A percentile compares a stretch with the other conserved stretches of the same genome.
Evolutionary conservation across 2,888 invertebrate genomes (phyloP).

Genomic region (Ecdyonurus torrentis): DNA sequence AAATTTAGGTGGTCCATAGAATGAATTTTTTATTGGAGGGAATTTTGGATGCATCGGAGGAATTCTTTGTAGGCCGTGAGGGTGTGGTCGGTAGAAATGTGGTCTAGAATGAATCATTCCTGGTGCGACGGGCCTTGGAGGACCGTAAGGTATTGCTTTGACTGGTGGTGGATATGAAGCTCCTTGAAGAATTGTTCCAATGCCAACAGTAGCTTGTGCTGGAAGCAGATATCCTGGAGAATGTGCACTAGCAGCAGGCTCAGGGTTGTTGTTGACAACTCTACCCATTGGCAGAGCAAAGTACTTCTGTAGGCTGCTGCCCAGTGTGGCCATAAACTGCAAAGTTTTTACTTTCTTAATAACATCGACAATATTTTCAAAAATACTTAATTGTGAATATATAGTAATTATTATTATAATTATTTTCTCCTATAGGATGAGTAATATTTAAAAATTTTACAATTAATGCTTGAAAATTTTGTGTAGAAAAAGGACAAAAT

Average conservation of each 20-base stretch:
- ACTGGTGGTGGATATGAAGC: background rate
- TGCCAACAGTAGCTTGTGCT: background rate
- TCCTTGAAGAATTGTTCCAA: background rate
- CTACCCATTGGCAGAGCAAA: background rate
- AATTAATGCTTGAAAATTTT: too few relatives aligned
- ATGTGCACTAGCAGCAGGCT: background rate
- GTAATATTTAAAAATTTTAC: too few relatives aligned
- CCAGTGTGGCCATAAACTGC: background rate
- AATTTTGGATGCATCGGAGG: background rate
- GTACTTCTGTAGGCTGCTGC: background rate
- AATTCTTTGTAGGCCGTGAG: background rate
- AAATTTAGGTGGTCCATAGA: background rate
- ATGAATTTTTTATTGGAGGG: background rate
- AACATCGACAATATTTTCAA: too few relatives aligned
- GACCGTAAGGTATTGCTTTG: background rate
- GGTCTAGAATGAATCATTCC: background rate
- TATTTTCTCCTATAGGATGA: too few relatives aligned
- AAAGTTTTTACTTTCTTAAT: too few relatives aligned
- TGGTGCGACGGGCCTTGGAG: background rate
- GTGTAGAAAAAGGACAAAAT: too few relatives aligned
- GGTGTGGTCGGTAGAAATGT: background rate
- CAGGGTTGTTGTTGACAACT: background rate
- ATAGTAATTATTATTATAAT: too few relatives aligned
- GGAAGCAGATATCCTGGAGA: background rate
- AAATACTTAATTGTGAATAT: too few relatives aligned